Conservation (phyloP, 2,113 vertebrate species). For the Chiloscyllium plagiosum region DNA sequence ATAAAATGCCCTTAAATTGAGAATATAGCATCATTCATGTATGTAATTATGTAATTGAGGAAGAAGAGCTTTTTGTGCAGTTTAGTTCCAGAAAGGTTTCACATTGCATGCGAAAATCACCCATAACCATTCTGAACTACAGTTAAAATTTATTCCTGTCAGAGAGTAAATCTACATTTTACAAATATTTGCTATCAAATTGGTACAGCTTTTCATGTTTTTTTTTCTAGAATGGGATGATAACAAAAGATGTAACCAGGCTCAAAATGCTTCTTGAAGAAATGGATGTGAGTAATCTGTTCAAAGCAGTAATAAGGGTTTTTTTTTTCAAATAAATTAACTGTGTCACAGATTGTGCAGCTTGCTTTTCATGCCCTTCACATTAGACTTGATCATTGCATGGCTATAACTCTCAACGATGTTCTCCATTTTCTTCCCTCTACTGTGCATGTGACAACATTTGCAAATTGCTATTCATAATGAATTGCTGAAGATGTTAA, state of each 20-base stretch:
- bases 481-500: neutral
- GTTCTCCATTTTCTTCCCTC: neutral
- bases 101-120: neutral
- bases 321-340: neutral
- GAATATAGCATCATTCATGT: neutral
- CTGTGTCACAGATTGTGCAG: neutral
- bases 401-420: neutral
- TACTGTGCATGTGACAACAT: neutral
- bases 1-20: neutral
- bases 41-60: neutral
- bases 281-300: conserved; percentile 73
- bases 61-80: neutral
- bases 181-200: conserved; percentile 39
- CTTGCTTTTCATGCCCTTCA: neutral
- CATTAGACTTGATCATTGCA: neutral
- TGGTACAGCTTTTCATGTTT: conserved; percentile 38
- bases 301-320: neutral
- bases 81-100: neutral
- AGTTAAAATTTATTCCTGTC: neutral
- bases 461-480: neutral
- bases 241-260: conserved; percentile 89
- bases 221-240: conserved; percentile 80
- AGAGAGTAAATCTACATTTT: conserved; percentile 40
- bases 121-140: neutral
- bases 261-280: conserved; percentile 89